Evolutionary conservation across 2,113 vertebrate genomes (phyloP).

Genomic region (Notiomystis cincta): DNA sequence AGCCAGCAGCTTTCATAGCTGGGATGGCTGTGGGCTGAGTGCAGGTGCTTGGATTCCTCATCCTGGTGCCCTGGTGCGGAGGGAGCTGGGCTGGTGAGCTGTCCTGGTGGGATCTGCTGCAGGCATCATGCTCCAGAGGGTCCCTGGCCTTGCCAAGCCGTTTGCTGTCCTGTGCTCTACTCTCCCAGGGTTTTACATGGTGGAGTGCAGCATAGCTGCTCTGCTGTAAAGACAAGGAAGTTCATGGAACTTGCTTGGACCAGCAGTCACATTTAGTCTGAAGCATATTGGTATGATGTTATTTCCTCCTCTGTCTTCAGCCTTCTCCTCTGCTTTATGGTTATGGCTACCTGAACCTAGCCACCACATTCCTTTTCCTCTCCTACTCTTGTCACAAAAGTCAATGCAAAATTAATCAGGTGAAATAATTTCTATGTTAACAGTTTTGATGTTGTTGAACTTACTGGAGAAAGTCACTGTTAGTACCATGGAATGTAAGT

Average conservation of each 20-base stretch:
- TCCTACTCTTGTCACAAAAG: background rate
- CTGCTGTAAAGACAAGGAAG: background rate
- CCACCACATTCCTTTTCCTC: background rate
- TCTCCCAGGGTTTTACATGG: background rate
- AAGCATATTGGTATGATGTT: background rate
- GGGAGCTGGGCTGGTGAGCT: background rate
- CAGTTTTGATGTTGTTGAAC: background rate
- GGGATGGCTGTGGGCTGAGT: background rate
- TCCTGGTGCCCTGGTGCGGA: rapidly evolving
- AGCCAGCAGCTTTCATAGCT: background rate
- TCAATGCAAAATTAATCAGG: background rate
- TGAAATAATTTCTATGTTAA: background rate
- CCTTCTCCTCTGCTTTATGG: background rate
- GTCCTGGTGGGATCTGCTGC: background rate
- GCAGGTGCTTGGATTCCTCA: background rate
- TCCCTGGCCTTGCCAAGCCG: rapidly evolving
- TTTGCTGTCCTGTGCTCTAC: background rate
- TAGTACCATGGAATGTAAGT: rapidly evolving
- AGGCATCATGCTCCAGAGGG: background rate
- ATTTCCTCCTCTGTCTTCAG: background rate
- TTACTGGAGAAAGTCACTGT: background rate
- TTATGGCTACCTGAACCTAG: background rate
- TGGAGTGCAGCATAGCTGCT: background rate
- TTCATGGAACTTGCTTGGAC: background rate
- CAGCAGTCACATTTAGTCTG: background rate